phyloP scores from a whole-genome alignment of 2,888 invertebrate genomes.

The Branchipolynoe longqiensis region DNA sequence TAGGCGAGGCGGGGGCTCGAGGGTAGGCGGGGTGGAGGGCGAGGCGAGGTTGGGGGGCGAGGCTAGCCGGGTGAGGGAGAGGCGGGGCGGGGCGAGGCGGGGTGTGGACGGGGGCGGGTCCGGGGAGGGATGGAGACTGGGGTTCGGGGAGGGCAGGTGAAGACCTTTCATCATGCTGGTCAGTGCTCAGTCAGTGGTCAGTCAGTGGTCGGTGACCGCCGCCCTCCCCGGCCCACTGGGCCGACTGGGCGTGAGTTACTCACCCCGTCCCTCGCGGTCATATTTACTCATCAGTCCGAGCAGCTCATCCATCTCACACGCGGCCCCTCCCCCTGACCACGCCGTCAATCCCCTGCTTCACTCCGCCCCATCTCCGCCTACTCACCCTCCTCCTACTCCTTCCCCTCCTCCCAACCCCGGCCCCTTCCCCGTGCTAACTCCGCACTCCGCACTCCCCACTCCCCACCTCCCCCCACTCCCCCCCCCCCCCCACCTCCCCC shows the following conservation, averaged over 20 bases:
- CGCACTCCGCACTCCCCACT: not conserved
- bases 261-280: slow-evolving; percentile 12
- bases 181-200: slow-evolving; percentile 48
- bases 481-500: not conserved
- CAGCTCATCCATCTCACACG: slow-evolving; percentile 34
- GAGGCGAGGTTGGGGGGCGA: too few species aligned
- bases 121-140: too few species aligned
- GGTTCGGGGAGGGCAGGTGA: not conserved
- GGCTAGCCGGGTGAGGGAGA: not conserved
- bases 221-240: not conserved
- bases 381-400: not conserved
- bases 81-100: too few species aligned
- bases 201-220: not conserved
- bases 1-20: not conserved
- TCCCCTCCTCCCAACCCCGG: not conserved
- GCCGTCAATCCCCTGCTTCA: not conserved
- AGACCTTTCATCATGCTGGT: slow-evolving; percentile 27
- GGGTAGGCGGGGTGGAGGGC: too few species aligned
- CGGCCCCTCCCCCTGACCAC: not conserved
- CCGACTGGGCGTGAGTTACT: slow-evolving; percentile 14
- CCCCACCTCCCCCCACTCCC: not conserved
- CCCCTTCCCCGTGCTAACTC: not conserved
- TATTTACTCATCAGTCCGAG: slow-evolving; percentile 42
- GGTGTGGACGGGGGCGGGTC: not conserved
- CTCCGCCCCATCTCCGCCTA: not conserved